A percentile compares a stretch with the other conserved stretches of the same genome.
phyloP scores from a whole-genome alignment of 2,888 invertebrate genomes.

The Zaprionus lineosus region DNA sequence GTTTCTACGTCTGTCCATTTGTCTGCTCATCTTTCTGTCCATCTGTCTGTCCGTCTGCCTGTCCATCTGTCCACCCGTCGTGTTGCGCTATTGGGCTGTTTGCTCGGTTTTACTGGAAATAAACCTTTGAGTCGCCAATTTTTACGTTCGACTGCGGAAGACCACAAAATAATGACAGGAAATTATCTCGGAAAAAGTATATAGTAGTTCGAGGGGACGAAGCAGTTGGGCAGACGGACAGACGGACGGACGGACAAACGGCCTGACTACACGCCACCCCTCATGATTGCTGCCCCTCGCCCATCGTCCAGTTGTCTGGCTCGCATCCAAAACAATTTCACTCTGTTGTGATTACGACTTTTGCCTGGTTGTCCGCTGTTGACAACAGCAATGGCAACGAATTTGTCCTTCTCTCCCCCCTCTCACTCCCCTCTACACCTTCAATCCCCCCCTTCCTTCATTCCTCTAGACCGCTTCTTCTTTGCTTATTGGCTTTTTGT shows the following conservation, averaged over 20 bases:
- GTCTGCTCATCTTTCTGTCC: constrained; percentile 11
- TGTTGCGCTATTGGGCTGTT: constrained; percentile 32
- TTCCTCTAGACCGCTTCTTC: too few relatives aligned
- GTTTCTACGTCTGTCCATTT: constrained; percentile 12
- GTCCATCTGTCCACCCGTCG: constrained; percentile 14
- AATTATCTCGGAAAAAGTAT: constrained; percentile 79
- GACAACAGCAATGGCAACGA: constrained; percentile 37
- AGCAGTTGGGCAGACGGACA: too few relatives aligned
- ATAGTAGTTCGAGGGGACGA: constrained; percentile 45
- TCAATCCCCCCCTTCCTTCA: too few relatives aligned
- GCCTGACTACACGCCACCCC: too few relatives aligned
- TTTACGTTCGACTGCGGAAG: constrained; percentile 80
- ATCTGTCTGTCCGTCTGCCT: neutral
- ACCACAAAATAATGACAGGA: constrained; percentile 82
- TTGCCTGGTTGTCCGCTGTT: constrained; percentile 12
- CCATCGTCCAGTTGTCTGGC: constrained; percentile 47
- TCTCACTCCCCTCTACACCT: too few relatives aligned
- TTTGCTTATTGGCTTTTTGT: constrained; percentile 45
- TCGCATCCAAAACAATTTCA: constrained; percentile 74
- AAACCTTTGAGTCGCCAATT: constrained; percentile 78
- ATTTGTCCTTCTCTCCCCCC: too few relatives aligned
- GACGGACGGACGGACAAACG: too few relatives aligned
- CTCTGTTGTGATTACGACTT: constrained; percentile 65
- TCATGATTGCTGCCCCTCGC: constrained; percentile 3
- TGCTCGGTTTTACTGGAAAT: constrained; percentile 56